Evolutionary conservation across 2,888 invertebrate species (phyloP), one percentile per base, ranked within the genome.

Genomic region (Mythimna lalbum): DNA sequence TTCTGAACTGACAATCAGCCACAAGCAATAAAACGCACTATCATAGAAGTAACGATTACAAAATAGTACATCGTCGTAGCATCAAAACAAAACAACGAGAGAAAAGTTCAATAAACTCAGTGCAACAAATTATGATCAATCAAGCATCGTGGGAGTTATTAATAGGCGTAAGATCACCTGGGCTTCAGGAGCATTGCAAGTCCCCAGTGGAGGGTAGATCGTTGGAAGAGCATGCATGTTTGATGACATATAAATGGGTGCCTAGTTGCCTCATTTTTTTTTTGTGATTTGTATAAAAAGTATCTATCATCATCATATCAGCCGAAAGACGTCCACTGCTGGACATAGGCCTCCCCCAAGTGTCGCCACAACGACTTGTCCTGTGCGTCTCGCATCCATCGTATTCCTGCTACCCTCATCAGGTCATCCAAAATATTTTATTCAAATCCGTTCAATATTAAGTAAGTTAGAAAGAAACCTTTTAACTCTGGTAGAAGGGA

Each of bases 171-270:
- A 64, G 64, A 62, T 92, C 87, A 96, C 97, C 96, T 88, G 94
- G 96, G 61, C 92, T 90, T 75, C 97, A 95, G 27, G 97, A 97
- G 84, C 96, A 96, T 82, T 93, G 94, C 80, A 96, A 94, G 85
- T 97, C 96, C 19, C 90, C 87, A 10, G 96, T 97, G 4, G 97
- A 97, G 2, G 94, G 94, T 33, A 95, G 94, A 23, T 92, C 92
- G 86, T 97, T 31, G 19, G 7, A 55, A 19, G 31, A 10, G 31
- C 55, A 4, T 53, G 53, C 31, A 31, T 55, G 31, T 55, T 9
- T 10, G 19, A 17, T 53, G 27, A 27, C 53, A 19, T 53, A 17
- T 17, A 7, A 3, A 12, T 21, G 4, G 12, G 74, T 36, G 0
- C 0, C 7, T 33, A 36, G 36, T 36, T 36, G 36, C 10, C 36